Evolutionary conservation across 92 coral and sea anemone genomes (phyloP).

Genomic region (Montipora capitata): DNA sequence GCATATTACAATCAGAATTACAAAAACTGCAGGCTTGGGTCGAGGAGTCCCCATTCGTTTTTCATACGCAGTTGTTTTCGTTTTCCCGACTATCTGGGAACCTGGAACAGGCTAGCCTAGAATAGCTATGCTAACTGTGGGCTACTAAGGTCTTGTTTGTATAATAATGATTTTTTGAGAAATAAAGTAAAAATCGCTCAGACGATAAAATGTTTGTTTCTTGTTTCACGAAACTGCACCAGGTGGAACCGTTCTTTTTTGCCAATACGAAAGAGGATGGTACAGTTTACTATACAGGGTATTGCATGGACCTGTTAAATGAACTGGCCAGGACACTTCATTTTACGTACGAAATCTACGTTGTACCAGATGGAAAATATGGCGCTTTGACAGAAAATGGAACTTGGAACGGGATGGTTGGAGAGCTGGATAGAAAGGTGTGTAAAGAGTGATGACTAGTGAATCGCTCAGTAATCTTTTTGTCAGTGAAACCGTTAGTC

Average conservation of each 20-base stretch:
- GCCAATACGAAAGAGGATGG: conserved; percentile 61
- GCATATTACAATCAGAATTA: too few species aligned
- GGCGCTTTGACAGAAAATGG: conserved; percentile 79
- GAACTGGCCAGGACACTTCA: conserved; percentile 71
- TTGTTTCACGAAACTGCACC: background rate
- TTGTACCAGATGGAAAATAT: conserved; percentile 78
- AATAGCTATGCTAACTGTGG: too few species aligned
- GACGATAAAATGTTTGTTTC: background rate
- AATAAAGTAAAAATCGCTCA: background rate
- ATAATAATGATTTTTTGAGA: too few species aligned
- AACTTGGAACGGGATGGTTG: conserved; percentile 85
- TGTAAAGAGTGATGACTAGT: background rate
- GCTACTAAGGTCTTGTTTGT: too few species aligned
- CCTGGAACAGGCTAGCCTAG: too few species aligned
- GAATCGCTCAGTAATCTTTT: too few species aligned
- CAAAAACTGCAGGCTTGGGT: too few species aligned
- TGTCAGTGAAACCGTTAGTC: too few species aligned
- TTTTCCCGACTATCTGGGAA: too few species aligned
- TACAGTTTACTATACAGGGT: conserved; percentile 67
- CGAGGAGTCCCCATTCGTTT: too few species aligned
- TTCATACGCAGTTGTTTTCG: too few species aligned
- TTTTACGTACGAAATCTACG: conserved; percentile 81
- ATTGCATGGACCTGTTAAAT: conserved; percentile 83
- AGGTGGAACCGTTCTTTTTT: conserved; percentile 75
- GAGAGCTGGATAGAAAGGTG: conserved; percentile 77